Base-by-base conservation (phyloP, 2,888 invertebrate genomes). In the Lithophane ornitopus region DNA sequence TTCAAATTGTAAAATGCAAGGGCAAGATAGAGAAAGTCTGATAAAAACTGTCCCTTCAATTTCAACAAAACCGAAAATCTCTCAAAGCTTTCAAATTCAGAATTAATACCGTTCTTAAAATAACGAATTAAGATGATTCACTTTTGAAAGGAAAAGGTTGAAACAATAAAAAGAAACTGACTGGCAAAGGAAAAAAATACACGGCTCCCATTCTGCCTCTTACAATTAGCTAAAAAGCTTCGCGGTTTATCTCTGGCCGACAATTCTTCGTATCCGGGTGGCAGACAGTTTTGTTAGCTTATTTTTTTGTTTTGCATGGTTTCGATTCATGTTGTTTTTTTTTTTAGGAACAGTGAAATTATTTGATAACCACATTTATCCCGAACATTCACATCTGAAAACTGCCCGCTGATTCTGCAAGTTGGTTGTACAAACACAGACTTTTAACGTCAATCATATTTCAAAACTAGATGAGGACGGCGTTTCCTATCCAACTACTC, bases 161-260 rank as follows among this genome's bases (percentile, higher is more conserved):
- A 58, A 41, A 66, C 69, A 81, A 74, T 80, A 84, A 80, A 72
- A 75, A 70, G 16, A 59, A 80, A 63, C 49, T 12, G 66, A 61
- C 22, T 19, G 69, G 70, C 62, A 73, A 76, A 70, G 70, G 22
- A 67, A 82, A 84, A 46, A 81, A 85, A 80, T 39, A 75, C 54
- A 74, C 59, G 54, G 46, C 39, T 80, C 66, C 63, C 41, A 70
- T 81, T 76, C 76, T 26, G 59, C 76, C 63, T 76, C 68, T 73
- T 61, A 80, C 77, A 87, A 87, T 87, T 87, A 87, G 80, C 70
- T 87, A 87, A 86, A 85, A 82, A 85, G 86, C 77, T 78, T 84
- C 28, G 67, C 22, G 70, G 63, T 73, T 81, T 85, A 74, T 72
- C 76, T 72, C 61, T 69, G 72, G 78, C 62, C 62, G 49, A 56